A percentile compares a stretch with the other conserved stretches of the same genome.
Conservation (phyloP, 2,797 vertebrate genomes). For the Acipenser ruthenus region DNA sequence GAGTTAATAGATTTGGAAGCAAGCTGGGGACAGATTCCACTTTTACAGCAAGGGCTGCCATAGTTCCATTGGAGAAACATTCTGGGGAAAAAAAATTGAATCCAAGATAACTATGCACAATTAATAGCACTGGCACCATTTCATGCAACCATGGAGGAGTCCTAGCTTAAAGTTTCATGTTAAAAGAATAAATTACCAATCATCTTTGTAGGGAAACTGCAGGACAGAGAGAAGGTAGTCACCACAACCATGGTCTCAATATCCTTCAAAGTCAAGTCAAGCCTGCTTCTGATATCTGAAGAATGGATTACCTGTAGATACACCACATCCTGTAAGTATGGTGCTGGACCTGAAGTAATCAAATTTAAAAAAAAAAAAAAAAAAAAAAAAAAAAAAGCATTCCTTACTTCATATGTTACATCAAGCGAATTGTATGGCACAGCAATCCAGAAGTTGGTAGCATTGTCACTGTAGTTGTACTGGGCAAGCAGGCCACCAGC, state of each 20-base stretch:
- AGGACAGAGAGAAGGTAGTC: slow-evolving; percentile 50
- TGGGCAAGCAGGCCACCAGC: slow-evolving; percentile 18
- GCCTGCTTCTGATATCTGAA: slow-evolving; percentile 39
- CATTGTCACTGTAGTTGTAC: slow-evolving; percentile 37
- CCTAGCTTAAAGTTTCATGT: not conserved
- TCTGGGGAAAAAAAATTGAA: slow-evolving; percentile 35
- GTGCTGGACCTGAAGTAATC: no score
- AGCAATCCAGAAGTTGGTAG: slow-evolving; percentile 42
- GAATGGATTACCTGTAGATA: slow-evolving; percentile 32
- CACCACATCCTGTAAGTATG: no score
- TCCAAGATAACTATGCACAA: not conserved
- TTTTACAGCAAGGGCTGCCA: slow-evolving; percentile 58
- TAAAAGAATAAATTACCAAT: slow-evolving; percentile 38
- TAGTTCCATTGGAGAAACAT: slow-evolving; percentile 67
- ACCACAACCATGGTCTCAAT: slow-evolving; percentile 42
- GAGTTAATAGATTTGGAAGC: slow-evolving; percentile 43
- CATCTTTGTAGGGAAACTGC: slow-evolving; percentile 48
- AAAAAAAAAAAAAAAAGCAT: not conserved
- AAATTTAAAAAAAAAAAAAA: not conserved
- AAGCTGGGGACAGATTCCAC: slow-evolving; percentile 48
- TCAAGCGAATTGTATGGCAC: slow-evolving; percentile 40
- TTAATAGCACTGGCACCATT: not conserved
- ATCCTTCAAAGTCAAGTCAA: slow-evolving; percentile 41
- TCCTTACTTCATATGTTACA: slow-evolving; percentile 43
- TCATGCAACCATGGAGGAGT: not conserved